A percentile compares a stretch with the other conserved stretches of the same genome.
Conservation (phyloP, 2,797 vertebrate genomes). For the Lacerta bilineata region DNA sequence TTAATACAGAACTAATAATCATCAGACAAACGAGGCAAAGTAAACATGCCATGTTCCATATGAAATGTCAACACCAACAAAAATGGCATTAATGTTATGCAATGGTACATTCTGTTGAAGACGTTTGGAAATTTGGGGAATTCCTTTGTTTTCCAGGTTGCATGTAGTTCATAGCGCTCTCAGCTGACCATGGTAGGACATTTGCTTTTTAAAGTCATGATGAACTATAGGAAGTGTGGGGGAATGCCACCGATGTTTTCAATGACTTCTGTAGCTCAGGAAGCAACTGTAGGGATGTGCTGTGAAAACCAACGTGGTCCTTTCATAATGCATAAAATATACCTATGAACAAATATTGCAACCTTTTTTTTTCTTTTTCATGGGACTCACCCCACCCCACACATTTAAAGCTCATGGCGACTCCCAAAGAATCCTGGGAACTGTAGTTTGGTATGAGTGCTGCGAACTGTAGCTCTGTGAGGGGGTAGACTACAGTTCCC, state of each 20-base stretch:
- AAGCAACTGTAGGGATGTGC: not conserved
- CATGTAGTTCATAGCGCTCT: conserved; percentile 9
- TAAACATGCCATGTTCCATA: not conserved
- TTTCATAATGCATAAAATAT: not conserved
- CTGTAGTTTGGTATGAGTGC: too few species aligned
- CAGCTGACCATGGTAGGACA: not conserved
- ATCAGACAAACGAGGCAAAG: not conserved
- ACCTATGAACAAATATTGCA: too few species aligned
- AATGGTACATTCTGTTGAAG: not conserved
- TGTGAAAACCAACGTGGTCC: not conserved
- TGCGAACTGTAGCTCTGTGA: too few species aligned
- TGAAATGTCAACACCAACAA: not conserved
- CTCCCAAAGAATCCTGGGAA: too few species aligned
- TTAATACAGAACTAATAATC: conserved; percentile 12
- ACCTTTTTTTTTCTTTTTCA: not conserved
- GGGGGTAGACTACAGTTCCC: not conserved
- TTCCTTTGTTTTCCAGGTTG: conserved; percentile 18
- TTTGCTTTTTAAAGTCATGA: not conserved
- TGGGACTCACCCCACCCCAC: too few species aligned
- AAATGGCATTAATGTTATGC: not conserved
- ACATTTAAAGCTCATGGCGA: too few species aligned
- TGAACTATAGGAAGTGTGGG: not conserved
- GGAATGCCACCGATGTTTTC: too few species aligned
- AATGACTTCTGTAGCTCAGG: not conserved
- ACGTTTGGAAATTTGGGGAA: conserved; percentile 8